Evolutionary conservation across 37 sponge, comb jelly and placozoan species (phyloP), one percentile per base, ranked within the genome.

Genomic region (Eunapius fragilis): DNA sequence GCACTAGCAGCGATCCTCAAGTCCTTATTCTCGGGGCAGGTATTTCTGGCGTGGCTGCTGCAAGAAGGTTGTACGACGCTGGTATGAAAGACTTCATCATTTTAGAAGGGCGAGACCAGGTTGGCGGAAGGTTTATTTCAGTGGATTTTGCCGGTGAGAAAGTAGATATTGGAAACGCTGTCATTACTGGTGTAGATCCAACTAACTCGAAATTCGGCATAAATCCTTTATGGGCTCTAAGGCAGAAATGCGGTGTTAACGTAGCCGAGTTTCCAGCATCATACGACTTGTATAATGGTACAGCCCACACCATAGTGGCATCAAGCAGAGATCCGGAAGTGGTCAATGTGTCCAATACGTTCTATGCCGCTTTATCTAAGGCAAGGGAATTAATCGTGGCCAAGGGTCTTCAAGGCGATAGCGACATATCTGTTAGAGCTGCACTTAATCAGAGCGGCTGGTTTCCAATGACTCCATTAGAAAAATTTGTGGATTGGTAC

Each of bases 11-110:
- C 22, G 58, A 58, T 58, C 58, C 58, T 58, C 73, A 72, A 22
- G 79, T 85, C 22, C 79, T 85, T 26, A 77, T 85, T 68, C 26
- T 85, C 6, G 86, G 86, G 2, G 86, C 71, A 28, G 86, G 86
- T 0, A 34, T 85, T 27, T 34, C 86, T 7, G 86, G 86, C 27
- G 69, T 85, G 26, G 25, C 38, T 19, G 86, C 86, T 30, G 86
- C 49, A 26, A 78, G 26, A 33, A 85, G 50, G 33, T 79, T 85
- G 6, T 58, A 31, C 27, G 70, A 77, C 25, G 28, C 27, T 11
- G 70, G 79, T 23, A 13, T 70, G 35, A 69, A 5, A 9, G 67
- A 85, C 71, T 85, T 85, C 67, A 11, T 85, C 47, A 70, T 85
- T 27, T 38, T 85, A 11, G 86, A 85, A 78, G 86, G 49, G 19